Percentiles rank a stretch among this genome's conserved stretches.
phyloP scores from a whole-genome alignment of 2,888 invertebrate genomes.

The Tetragnatha montana region DNA sequence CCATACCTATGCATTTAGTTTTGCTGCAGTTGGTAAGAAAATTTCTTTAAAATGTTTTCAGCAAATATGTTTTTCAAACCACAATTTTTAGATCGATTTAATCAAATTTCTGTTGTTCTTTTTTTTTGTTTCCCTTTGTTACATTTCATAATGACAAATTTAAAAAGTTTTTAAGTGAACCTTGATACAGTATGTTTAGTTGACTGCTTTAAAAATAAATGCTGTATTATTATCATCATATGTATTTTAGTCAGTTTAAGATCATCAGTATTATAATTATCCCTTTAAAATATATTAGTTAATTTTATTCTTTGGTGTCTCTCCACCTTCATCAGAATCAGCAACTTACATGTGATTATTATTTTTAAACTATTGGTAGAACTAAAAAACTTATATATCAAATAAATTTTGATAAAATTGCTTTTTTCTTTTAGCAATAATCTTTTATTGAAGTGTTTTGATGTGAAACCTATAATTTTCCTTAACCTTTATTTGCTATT shows the following conservation, averaged over 20 bases:
- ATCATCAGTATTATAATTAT: neutral
- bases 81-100: neutral
- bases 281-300: neutral
- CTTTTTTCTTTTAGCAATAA: too few relatives aligned
- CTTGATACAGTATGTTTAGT: too few relatives aligned
- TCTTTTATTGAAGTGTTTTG: neutral
- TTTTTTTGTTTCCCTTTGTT: too few relatives aligned
- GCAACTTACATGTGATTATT: too few relatives aligned
- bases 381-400: too few relatives aligned
- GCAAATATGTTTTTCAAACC: neutral
- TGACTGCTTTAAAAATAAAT: too few relatives aligned
- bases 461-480: neutral
- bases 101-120: neutral
- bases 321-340: neutral
- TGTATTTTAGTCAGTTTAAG: too few relatives aligned
- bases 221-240: too few relatives aligned
- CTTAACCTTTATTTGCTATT: neutral
- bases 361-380: too few relatives aligned
- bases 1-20: conserved; percentile 51
- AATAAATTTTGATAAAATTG: too few relatives aligned
- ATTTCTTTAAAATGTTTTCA: neutral
- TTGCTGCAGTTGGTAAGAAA: conserved; percentile 24
- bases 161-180: too few relatives aligned
- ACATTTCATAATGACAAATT: too few relatives aligned
- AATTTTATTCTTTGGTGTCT: neutral